phyloP scores from a whole-genome alignment of 2,113 vertebrate species.

The Neomonachus schauinslandi region DNA sequence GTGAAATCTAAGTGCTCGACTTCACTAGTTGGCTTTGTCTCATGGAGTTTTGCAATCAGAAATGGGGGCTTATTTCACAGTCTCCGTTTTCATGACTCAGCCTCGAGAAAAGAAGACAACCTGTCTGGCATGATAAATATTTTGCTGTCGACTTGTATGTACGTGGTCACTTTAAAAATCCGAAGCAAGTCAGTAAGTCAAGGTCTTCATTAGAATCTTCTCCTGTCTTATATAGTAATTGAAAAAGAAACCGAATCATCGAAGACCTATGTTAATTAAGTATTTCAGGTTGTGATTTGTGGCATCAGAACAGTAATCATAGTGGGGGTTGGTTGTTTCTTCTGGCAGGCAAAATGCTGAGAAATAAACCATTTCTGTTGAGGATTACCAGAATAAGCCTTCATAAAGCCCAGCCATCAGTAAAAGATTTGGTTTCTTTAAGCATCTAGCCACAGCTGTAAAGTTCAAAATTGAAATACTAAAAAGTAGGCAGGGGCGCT shows the following conservation, averaged over 20 bases:
- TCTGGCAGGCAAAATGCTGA: not conserved
- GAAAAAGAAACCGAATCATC: conserved; percentile 1
- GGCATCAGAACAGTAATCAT: not conserved
- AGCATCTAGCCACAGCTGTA: not conserved
- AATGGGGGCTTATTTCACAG: not conserved
- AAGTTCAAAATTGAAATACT: not conserved
- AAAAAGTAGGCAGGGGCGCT: not conserved
- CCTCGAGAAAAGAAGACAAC: not conserved
- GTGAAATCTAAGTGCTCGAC: not conserved
- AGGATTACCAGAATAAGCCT: conserved; percentile 5
- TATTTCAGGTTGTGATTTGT: conserved; percentile 30
- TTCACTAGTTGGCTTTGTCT: conserved; percentile 30
- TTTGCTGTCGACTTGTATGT: not conserved
- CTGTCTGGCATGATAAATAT: conserved; percentile 12
- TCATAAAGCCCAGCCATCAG: not conserved
- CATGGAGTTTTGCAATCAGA: not conserved
- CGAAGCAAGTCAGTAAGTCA: conserved; percentile 1
- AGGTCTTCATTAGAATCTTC: not conserved
- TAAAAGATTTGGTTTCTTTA: conserved; percentile 19
- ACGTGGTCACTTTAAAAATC: conserved; percentile 13
- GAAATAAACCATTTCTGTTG: conserved; percentile 36
- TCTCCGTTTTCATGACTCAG: not conserved
- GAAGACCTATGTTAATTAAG: not conserved
- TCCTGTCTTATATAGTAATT: not conserved
- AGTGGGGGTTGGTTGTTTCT: not conserved